Evolutionary conservation across 2,797 vertebrate species (phyloP), one percentile per base, ranked within the genome.

Genomic region (Poecile montanus): DNA sequence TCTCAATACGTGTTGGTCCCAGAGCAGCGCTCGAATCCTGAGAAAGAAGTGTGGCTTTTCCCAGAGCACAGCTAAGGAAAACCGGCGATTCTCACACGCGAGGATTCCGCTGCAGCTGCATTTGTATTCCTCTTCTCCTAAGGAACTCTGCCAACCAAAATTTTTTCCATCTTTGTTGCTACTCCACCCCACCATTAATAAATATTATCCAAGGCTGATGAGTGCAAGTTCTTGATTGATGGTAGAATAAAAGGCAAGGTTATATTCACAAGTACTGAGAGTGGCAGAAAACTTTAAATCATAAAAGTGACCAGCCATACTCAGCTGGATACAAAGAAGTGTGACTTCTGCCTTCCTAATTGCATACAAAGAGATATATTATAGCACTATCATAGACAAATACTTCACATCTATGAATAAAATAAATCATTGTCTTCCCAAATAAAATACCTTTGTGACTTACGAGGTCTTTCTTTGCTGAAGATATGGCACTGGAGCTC

Each of bases 151-250:
- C 95, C 96, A 96, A 86, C 48, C 58, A 73, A 88, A 89, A 94
- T 91, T 93, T 92, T 96, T 95, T 95, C 92, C 91, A 71, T 94
- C 91, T 95, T 94, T 93, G 79, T 92, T 93, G 92, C 89, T 94
- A 88, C 85, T 96, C 91, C 89, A 86, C 73, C 88, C 71, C 80
- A 50, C 79, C 88, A 93, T 94, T 96, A 93, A 96, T 90, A 96
- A 95, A 91, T 95, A 93, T 63, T 89, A 86, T 63, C 60, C 53
- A 2, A 70, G 82, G 50, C 66, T 95, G 92, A 93, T 94, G 85
- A 96, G 94, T 92, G 88, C 82, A 73, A 91, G 67, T 91, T 90
- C 93, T 81, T 92, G 91, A 97, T 79, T 90, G 91, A 96, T 91
- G 91, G 91, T 48, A 88, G 95, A 93, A 86, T 93, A 91, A 88